phyloP scores from a whole-genome alignment of 2,797 vertebrate genomes.

The Lates japonicus region DNA sequence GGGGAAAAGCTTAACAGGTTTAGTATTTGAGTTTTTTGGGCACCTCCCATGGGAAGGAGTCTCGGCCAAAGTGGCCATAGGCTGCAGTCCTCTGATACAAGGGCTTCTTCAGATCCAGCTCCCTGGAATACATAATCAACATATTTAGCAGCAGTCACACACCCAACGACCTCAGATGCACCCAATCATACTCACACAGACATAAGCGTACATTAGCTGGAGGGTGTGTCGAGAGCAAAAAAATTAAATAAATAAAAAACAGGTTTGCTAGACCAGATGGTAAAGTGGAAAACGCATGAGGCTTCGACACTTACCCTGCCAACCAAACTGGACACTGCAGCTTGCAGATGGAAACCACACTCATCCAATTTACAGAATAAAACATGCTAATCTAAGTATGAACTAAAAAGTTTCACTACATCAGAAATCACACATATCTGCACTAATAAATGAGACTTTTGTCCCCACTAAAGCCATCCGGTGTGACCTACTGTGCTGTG shows the following conservation, averaged over 20 bases:
- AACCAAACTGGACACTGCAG: slow-evolving; percentile 64
- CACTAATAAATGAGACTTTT: neutral
- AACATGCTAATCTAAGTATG: slow-evolving; percentile 3
- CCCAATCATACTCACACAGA: slow-evolving; percentile 44
- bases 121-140: slow-evolving; percentile 97
- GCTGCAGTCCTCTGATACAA: slow-evolving; percentile 98
- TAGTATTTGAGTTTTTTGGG: slow-evolving; percentile 98
- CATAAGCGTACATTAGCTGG: slow-evolving; percentile 43
- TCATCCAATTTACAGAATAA: slow-evolving; percentile 37
- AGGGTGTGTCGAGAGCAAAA: slow-evolving; percentile 17
- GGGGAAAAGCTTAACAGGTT: slow-evolving; percentile 92
- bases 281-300: slow-evolving; percentile 24
- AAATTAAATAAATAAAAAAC: neutral
- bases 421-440: neutral
- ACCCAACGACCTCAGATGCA: slow-evolving; percentile 34
- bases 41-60: slow-evolving; percentile 97
- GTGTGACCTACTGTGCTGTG: neutral
- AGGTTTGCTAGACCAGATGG: slow-evolving; percentile 32
- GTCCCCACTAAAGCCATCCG: neutral
- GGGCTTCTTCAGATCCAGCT: slow-evolving; percentile 99
- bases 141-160: slow-evolving; percentile 87
- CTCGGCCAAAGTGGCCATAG: slow-evolving; percentile 99
- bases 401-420: slow-evolving; percentile 16
- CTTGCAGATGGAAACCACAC: slow-evolving; percentile 68
- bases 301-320: slow-evolving; percentile 75